Evolutionary conservation across 2,797 vertebrate genomes (phyloP), one percentile per base, ranked within the genome.

Genomic region (Melanogrammus aeglefinus): DNA sequence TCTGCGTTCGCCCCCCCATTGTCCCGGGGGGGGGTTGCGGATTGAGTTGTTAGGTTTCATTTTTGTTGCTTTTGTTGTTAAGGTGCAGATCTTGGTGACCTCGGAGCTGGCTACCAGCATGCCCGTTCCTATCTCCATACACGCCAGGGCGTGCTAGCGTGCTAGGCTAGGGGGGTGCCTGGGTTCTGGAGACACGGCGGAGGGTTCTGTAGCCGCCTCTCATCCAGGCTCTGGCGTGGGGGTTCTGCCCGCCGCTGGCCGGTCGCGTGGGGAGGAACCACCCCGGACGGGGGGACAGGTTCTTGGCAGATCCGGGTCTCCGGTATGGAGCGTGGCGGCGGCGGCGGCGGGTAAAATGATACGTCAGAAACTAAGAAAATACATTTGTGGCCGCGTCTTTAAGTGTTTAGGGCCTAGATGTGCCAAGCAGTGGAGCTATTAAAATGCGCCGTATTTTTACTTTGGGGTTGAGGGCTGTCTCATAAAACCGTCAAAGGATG

Each of bases 361-460:
- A 85, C 85, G 80, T 83, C 76, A 16, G 84, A 75, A 86, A 79
- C 57, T 5, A 24, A 87, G 87, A 82, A 90, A 91, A 87, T 86
- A 83, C 0, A 84, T 86, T 82, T 82, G 85, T 2, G 73, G 83
- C 79, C 75, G 78, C 81, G 85, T 86, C 57, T 86, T 21, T 1
- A 83, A 85, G 78, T 81, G 81, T 91, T 90, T 85, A 87, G 66
- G 75, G 74, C 51, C 29, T 31, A 39, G 47, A 72, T 1, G 51
- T 47, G 88, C 75, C 66, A 76, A 90, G 84, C 73, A 77, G 85
- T 79, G 79, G 81, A 16, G 0, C 73, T 84, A 83, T 86, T 72
- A 85, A 86, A 87, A 84, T 82, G 72, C 79, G 87, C 86, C 47
- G 82, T 83, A 81, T 85, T 90, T 88, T 84, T 74, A 78, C 85